phyloP scores from a whole-genome alignment of 2,888 invertebrate species.

The Heteromurus nitidus region DNA sequence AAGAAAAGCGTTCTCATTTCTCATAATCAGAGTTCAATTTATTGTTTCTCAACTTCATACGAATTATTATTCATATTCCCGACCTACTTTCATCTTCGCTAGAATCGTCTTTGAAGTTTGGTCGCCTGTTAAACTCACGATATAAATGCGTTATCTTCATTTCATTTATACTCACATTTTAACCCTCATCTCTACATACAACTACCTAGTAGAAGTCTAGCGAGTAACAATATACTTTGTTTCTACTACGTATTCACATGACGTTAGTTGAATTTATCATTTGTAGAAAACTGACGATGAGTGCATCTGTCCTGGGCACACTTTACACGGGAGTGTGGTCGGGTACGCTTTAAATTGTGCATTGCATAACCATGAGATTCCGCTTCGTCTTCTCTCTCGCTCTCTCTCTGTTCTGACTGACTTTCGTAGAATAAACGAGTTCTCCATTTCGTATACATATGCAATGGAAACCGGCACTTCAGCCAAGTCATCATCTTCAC shows the following conservation, averaged over 20 bases:
- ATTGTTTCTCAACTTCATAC: too few relatives aligned
- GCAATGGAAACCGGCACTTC: slow-evolving; percentile 40
- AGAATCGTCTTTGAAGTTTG: not conserved
- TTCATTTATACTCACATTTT: not conserved
- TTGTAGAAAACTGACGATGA: too few relatives aligned
- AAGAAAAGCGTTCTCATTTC: too few relatives aligned
- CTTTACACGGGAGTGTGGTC: too few relatives aligned
- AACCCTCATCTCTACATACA: not conserved
- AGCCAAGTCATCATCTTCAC: slow-evolving; percentile 31
- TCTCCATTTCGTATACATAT: not conserved
- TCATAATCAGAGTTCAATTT: too few relatives aligned
- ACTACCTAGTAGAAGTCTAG: not conserved
- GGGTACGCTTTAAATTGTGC: too few relatives aligned
- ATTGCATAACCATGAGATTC: too few relatives aligned
- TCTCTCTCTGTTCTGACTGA: too few relatives aligned
- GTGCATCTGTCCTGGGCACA: too few relatives aligned
- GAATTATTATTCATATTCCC: too few relatives aligned
- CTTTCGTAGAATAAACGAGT: too few relatives aligned
- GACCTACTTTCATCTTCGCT: not conserved
- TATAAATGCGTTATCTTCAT: slow-evolving; percentile 21
- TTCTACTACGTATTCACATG: slow-evolving; percentile 36
- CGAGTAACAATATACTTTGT: not conserved
- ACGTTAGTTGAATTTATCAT: slow-evolving; percentile 5
- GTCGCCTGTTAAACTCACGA: not conserved
- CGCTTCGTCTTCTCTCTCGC: too few relatives aligned